Conservation (phyloP, 1,140 invertebrate species). For the Procambarus virginalis region DNA sequence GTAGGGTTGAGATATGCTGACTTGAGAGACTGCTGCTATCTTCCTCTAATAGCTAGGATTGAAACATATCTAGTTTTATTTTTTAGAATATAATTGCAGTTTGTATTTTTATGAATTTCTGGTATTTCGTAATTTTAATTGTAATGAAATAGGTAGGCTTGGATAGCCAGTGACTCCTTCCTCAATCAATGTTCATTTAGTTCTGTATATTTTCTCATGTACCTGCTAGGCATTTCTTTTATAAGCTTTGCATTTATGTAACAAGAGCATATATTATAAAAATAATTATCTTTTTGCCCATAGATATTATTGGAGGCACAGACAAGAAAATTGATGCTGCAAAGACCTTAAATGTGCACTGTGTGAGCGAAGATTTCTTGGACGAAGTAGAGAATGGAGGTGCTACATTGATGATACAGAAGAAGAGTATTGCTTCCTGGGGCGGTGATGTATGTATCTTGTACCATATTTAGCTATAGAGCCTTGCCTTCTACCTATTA, state of each 20-base stretch:
- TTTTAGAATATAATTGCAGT: too few relatives aligned
- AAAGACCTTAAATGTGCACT: conserved; percentile 77
- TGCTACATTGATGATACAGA: conserved; percentile 77
- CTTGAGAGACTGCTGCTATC: too few relatives aligned
- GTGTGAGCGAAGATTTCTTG: conserved; percentile 80
- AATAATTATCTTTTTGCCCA: neutral
- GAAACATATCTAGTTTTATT: too few relatives aligned
- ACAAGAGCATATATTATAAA: neutral
- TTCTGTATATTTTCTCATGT: neutral
- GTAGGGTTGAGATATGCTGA: too few relatives aligned
- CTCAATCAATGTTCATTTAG: neutral
- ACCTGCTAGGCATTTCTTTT: neutral
- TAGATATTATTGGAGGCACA: conserved; percentile 50
- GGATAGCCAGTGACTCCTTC: too few relatives aligned
- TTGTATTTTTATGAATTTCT: too few relatives aligned
- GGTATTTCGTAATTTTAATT: too few relatives aligned
- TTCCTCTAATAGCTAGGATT: too few relatives aligned
- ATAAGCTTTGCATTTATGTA: conserved; percentile 24
- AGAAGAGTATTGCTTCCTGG: conserved; percentile 87
- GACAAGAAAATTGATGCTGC: conserved; percentile 80
- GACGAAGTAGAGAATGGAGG: conserved; percentile 76
- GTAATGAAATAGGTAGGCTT: too few relatives aligned
- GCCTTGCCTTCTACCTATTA: too few relatives aligned
- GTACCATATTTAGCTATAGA: neutral
- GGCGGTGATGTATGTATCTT: conserved; percentile 81